These are phyloP conservation scores for Microtus oregoni DNA, from an alignment of 2,113 vertebrate species.

Conservation along the genomic window DNA sequence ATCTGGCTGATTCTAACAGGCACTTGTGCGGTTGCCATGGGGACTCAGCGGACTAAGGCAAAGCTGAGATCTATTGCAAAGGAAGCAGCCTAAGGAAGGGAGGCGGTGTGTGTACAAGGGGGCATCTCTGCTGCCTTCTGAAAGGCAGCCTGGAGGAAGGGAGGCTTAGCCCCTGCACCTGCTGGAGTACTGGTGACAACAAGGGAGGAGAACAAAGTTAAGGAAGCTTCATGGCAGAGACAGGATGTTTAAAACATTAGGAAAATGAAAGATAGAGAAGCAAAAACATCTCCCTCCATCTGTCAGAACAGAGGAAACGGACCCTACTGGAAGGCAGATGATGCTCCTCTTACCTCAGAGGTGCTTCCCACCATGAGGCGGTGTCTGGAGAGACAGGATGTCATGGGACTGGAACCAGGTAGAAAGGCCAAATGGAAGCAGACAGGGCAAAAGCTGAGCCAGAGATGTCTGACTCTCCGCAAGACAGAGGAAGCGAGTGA, in stretches of 20 bases:
- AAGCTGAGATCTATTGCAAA: slow-evolving; percentile 39
- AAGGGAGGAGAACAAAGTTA: slow-evolving; percentile 21
- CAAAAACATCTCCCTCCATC: not conserved
- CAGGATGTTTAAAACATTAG: not conserved
- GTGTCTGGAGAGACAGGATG: not conserved
- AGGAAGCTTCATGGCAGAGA: not conserved
- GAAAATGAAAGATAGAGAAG: not conserved
- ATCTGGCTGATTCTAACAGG: slow-evolving; percentile 43
- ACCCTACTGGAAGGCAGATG: not conserved
- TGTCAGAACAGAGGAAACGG: slow-evolving; percentile 6
- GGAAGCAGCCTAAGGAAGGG: not conserved
- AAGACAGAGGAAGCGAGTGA: not conserved
- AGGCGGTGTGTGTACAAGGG: not conserved
- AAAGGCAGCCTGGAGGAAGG: slow-evolving; percentile 6
- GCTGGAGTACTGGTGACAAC: not conserved
- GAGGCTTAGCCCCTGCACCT: not conserved
- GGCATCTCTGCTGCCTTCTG: not conserved
- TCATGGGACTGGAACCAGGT: not conserved
- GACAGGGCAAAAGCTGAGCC: not conserved
- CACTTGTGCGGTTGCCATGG: slow-evolving; percentile 53
- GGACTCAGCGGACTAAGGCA: not conserved
- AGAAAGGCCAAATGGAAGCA: not conserved
- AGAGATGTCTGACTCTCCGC: not conserved
- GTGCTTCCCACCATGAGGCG: not conserved
- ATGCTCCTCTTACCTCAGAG: not conserved